Evolutionary conservation across 2,797 vertebrate genomes (phyloP), one percentile per base, ranked within the genome.

Genomic region (Glossophaga mutica): DNA sequence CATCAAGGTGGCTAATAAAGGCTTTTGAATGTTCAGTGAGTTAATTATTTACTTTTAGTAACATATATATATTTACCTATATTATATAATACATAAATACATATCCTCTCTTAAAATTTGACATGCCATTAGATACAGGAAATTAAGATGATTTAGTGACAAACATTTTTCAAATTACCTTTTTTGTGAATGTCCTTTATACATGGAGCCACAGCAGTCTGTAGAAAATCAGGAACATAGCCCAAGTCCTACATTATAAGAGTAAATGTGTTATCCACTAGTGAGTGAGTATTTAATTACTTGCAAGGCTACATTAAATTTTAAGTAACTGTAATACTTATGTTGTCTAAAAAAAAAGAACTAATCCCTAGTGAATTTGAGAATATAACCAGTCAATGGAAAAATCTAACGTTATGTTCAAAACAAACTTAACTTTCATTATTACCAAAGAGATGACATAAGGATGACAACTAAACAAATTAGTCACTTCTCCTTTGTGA

Each of bases 161-260:
- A 96, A 59, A 79, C 24, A 37, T 14, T 52, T 88, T 84, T 81
- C 24, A 67, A 9, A 97, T 6, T 98, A 99, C 99, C 99, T 99
- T 99, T 99, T 91, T 98, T 98, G 94, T 99, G 98, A 97, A 99
- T 99, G 94, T 99, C 99, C n/a, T 99, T 99, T 85, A 99, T 98
- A 94, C 98, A 99, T 0, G 99, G 99, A 87, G 98, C 98, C 96
- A 99, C 97, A 6, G 99, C 98, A 14, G 98, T 83, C 2, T 98
- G 98, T 57, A 99, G 98, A 73, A 99, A 99, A 98, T 99, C 99
- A 4, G 99, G 99, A 87, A 99, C 77, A 85, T 98, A 99, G 52
- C 99, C 99, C 97, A 99, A 95, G 76, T 95, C 98, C 99, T 99
- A 94, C 85, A 98, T 97, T 4, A 96, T 62, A 46, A 94, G 94